These are phyloP conservation scores for Scaptomyza cyrtandrae DNA, from an alignment of 2,888 invertebrate genomes.

Conservation along the genomic window DNA sequence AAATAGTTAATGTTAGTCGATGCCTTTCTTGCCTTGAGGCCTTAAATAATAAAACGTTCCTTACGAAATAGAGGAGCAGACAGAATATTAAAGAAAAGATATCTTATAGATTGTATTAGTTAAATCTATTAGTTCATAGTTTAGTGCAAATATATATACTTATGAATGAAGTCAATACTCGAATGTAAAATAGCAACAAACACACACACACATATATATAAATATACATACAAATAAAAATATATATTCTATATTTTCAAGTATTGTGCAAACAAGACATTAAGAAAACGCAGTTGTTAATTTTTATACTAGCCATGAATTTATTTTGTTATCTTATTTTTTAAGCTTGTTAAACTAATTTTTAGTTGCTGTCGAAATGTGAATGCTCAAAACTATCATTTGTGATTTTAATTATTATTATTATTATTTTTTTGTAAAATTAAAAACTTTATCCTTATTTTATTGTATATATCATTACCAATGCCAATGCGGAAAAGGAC, in stretches of 20 bases:
- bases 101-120: conserved; percentile 54
- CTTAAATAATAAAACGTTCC: conserved; percentile 69
- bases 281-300: conserved; percentile 22
- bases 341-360: conserved; percentile 28
- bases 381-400: conserved; percentile 36
- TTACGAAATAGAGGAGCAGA: conserved; percentile 53
- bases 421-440: background rate
- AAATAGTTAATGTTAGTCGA: conserved; percentile 55
- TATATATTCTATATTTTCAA: conserved; percentile 26
- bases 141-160: conserved; percentile 65
- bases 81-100: conserved; percentile 32
- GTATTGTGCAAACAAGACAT: conserved; percentile 28
- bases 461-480: conserved; percentile 1
- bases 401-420: conserved; percentile 43
- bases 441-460: conserved; percentile 14
- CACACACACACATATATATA: conserved; percentile 42
- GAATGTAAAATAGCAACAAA: conserved; percentile 57
- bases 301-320: conserved; percentile 26
- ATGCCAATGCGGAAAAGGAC: background rate
- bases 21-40: conserved; percentile 64
- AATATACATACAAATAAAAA: conserved; percentile 25
- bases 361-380: conserved; percentile 46
- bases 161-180: conserved; percentile 24
- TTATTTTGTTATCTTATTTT: conserved; percentile 27
- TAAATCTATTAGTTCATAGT: conserved; percentile 57